Base-by-base conservation (phyloP, 2,113 vertebrate genomes). In the Tauraco erythrolophus region DNA sequence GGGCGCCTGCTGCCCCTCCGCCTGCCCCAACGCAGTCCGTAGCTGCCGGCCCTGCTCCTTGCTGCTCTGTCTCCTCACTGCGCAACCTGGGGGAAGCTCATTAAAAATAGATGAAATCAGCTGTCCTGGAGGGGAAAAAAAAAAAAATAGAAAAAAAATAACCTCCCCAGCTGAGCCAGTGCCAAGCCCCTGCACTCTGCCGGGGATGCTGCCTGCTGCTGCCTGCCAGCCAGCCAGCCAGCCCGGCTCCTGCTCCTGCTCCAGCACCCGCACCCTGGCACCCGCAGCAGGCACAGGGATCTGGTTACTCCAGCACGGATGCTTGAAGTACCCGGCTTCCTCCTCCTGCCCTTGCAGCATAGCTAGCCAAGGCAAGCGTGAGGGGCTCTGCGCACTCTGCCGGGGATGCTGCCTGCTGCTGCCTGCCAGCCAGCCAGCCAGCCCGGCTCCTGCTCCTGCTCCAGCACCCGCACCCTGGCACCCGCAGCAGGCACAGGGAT, bases 21-120 rank as follows among this genome's bases (percentile, higher is more conserved):
- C 95, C 94, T 94, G 97, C 90, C 97, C 86, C 80, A 3, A 90
- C 16, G 91, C 94, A 94, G 93, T 95, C 91, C 66, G 96, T 95
- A 80, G 65, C 97, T 95, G 95, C 94, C 51, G 83, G 88, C 17
- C 4, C 97, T 93, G 96, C 90, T 96, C 98, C 94, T 94, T 93
- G 5, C 97, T 93, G 96, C 90, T 96, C 98, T 94, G 94, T 93
- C 91, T 97, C 93, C 94, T 97, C 62, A 94, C 97, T 98, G 98
- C 98, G 97, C 98, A 98, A 94, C 97, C 97, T 96, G 84, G 96
- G 96, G 93, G 79, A 97, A 97, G 98, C 98, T 98, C 98, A 98
- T 98, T 98, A 98, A 98, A 98, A 98, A 98, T 98, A 98, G 95
- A 98, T 98, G 97, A 97, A 92, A 98, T 97, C 97, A 97, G 97